Percentiles rank a stretch among this genome's conserved stretches.
phyloP scores from a whole-genome alignment of 2,797 vertebrate species.

The Dromococcyx pavoninus region DNA sequence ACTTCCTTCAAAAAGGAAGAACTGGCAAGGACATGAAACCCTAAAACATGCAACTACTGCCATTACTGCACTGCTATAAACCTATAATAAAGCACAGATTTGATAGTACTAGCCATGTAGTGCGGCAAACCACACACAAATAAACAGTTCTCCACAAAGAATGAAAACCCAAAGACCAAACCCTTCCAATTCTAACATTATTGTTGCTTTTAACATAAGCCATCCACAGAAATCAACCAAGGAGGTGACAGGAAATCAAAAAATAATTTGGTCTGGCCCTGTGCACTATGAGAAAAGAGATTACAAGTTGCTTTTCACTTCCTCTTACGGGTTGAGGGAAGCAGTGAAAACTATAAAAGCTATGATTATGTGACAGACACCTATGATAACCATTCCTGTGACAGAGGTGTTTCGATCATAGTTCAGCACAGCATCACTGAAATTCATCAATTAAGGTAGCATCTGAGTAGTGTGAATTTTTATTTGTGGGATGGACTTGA shows the following conservation, averaged over 20 bases:
- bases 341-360: slow-evolving; percentile 21
- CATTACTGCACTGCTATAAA: slow-evolving; percentile 48
- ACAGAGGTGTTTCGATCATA: neutral
- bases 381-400: neutral
- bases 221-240: slow-evolving; percentile 71
- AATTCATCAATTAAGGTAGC: neutral
- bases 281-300: neutral
- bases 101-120: slow-evolving; percentile 73
- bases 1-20: slow-evolving; percentile 51
- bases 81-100: slow-evolving; percentile 74
- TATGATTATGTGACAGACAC: neutral
- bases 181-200: slow-evolving; percentile 75
- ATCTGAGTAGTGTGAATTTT: neutral
- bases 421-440: neutral
- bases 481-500: neutral
- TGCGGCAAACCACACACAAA: slow-evolving; percentile 76
- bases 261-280: slow-evolving; percentile 71
- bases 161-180: slow-evolving; percentile 68
- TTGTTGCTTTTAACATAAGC: slow-evolving; percentile 77
- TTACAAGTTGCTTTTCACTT: slow-evolving; percentile 41
- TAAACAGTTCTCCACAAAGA: slow-evolving; percentile 75
- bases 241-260: slow-evolving; percentile 75
- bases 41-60: slow-evolving; percentile 9
- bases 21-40: slow-evolving; percentile 43
- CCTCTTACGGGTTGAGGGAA: neutral